These are phyloP conservation scores for Melanostoma mellinum DNA, from an alignment of 2,888 invertebrate genomes.

Conservation along the genomic window DNA sequence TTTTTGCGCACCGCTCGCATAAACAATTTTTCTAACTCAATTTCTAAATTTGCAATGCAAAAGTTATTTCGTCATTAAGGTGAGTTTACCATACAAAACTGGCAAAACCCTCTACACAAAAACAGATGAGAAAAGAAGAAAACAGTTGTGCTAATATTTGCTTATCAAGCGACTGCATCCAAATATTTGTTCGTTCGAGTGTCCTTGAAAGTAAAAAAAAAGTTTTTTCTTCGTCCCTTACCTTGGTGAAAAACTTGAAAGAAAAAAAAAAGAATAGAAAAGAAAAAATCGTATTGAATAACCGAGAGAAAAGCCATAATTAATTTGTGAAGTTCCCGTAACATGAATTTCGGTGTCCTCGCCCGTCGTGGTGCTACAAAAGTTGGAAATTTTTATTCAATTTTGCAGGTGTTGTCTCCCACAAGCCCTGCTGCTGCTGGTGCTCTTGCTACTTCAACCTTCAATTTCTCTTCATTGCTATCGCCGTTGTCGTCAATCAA, in stretches of 20 bases:
- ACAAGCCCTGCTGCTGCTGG: constrained; percentile 18
- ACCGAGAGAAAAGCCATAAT: constrained; percentile 9
- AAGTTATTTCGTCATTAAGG: constrained; percentile 64
- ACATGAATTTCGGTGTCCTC: constrained; percentile 60
- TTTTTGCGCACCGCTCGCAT: constrained; percentile 52
- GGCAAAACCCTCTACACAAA: background rate
- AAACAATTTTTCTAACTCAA: constrained; percentile 40
- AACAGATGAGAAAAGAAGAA: background rate
- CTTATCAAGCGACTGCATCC: constrained; percentile 13
- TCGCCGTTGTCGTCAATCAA: constrained; percentile 60
- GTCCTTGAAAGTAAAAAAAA: constrained; percentile 67
- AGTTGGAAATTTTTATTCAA: constrained; percentile 50
- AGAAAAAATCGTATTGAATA: constrained; percentile 52
- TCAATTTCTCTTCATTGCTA: constrained; percentile 1
- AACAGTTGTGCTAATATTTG: constrained; percentile 1
- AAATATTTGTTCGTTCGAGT: constrained; percentile 21
- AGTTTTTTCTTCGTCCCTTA: constrained; percentile 24
- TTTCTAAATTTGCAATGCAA: constrained; percentile 55
- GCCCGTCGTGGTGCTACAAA: constrained; percentile 59
- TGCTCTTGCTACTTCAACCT: constrained; percentile 18
- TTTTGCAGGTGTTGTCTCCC: constrained; percentile 55
- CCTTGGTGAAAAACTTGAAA: too few relatives aligned
- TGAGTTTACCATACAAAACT: constrained; percentile 38
- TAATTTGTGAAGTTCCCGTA: constrained; percentile 30
- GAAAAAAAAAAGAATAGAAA: constrained; percentile 22